phyloP scores from a whole-genome alignment of 2,888 invertebrate species.

The Eilema sororculum region DNA sequence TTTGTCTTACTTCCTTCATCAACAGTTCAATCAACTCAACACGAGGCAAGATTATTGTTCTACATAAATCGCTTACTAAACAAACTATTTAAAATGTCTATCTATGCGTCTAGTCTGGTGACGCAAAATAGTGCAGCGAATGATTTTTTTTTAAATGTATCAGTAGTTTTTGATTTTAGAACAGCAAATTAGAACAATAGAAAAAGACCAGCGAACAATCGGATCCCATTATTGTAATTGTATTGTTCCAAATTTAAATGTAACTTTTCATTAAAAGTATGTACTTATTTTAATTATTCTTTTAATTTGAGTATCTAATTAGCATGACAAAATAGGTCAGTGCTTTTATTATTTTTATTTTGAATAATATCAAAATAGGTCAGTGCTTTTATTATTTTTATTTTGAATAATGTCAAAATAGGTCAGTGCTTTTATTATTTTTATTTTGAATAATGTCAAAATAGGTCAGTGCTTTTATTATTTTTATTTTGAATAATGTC shows the following conservation, averaged over 20 bases:
- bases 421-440: too few species aligned
- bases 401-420: too few species aligned
- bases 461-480: too few species aligned
- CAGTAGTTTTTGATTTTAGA: neutral
- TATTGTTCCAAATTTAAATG: neutral
- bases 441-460: too few species aligned
- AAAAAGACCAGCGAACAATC: neutral
- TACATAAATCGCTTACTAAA: slow-evolving; percentile 61
- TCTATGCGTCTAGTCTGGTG: slow-evolving; percentile 10
- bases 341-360: too few species aligned
- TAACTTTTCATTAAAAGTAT: neutral
- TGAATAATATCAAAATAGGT: too few species aligned
- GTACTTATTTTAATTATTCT: neutral
- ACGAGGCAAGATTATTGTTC: slow-evolving; percentile 58
- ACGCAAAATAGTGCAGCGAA: neutral
- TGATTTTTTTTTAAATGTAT: neutral
- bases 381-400: too few species aligned
- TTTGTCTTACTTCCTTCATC: slow-evolving; percentile 37
- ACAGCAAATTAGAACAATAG: neutral
- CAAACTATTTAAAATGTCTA: slow-evolving; percentile 25
- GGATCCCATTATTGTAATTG: neutral
- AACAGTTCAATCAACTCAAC: slow-evolving; percentile 68
- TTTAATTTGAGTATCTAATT: neutral
- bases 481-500: too few species aligned
- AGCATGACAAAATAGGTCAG: neutral